Percentiles rank a stretch among this genome's conserved stretches.
Conservation (phyloP, 1,140 invertebrate genomes). For the Aplysia californica region DNA sequence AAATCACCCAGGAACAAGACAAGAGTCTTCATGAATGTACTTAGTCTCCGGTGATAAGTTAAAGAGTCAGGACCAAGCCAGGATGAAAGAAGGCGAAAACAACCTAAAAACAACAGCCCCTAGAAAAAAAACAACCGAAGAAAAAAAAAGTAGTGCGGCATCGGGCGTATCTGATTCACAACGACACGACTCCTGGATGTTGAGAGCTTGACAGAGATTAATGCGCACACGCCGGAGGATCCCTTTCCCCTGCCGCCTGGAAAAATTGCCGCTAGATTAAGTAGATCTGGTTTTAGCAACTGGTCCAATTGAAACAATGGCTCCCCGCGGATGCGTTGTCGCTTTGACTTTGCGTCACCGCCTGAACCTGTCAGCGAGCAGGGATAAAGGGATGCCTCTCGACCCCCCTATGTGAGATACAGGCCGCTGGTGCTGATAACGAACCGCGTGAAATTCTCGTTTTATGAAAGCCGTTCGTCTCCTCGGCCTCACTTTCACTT, state of each 20-base stretch:
- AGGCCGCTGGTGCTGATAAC: too few species aligned
- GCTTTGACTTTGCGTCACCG: too few species aligned
- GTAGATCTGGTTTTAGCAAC: constrained; percentile 7
- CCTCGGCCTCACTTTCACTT: too few species aligned
- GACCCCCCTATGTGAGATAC: not conserved
- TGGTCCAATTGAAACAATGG: not conserved
- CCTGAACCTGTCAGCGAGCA: not conserved
- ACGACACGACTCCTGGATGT: not conserved
- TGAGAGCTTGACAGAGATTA: not conserved
- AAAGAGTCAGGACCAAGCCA: too few species aligned
- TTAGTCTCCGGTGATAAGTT: too few species aligned
- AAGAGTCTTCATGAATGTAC: too few species aligned
- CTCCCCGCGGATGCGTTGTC: not conserved
- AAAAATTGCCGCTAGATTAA: constrained; percentile 6
- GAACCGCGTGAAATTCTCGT: too few species aligned
- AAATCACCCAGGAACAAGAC: too few species aligned
- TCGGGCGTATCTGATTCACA: not conserved
- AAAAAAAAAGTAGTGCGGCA: too few species aligned
- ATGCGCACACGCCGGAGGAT: constrained; percentile 3
- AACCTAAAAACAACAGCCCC: too few species aligned
- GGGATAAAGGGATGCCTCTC: not conserved
- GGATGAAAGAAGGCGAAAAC: too few species aligned
- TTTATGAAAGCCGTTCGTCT: not conserved
- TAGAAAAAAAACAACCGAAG: too few species aligned
- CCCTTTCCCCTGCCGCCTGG: not conserved